A percentile compares a stretch with the other conserved stretches of the same genome.
These are phyloP conservation scores for Xenops minutus DNA, from an alignment of 2,797 vertebrate genomes.

Conservation along the genomic window DNA sequence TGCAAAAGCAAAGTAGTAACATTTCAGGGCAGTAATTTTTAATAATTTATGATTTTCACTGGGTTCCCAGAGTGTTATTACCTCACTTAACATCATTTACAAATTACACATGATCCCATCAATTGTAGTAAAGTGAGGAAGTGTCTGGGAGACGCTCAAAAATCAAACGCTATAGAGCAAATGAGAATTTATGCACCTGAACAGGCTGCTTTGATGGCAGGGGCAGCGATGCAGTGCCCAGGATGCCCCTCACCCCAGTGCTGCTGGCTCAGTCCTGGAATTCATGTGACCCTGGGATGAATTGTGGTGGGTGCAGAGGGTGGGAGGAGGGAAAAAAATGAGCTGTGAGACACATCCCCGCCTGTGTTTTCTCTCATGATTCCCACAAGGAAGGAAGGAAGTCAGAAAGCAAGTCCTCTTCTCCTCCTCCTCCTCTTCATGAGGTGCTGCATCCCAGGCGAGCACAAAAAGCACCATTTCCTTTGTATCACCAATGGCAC, in stretches of 20 bases:
- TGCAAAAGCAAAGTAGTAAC: slow-evolving; percentile 45
- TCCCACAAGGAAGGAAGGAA: not conserved
- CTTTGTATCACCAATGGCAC: slow-evolving; percentile 41
- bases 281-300: fast-evolving
- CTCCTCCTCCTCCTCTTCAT: not conserved
- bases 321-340: not conserved
- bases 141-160: slow-evolving; percentile 60
- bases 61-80: slow-evolving; percentile 68
- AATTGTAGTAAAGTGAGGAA: slow-evolving; percentile 68
- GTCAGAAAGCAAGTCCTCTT: not conserved
- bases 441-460: slow-evolving; percentile 43
- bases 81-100: slow-evolving; percentile 73
- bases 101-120: slow-evolving; percentile 69
- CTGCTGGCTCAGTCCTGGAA: not conserved
- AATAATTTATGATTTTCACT: slow-evolving; percentile 66
- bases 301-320: fast-evolving
- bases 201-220: not conserved
- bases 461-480: not conserved
- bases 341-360: fast-evolving
- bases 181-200: slow-evolving; percentile 48
- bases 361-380: fast-evolving
- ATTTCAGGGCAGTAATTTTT: slow-evolving; percentile 53
- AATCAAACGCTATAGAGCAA: slow-evolving; percentile 39
- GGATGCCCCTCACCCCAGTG: not conserved
- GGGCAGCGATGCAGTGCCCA: not conserved